Conservation (phyloP, 2,797 vertebrate genomes). For the Coranthus polyacanthus region DNA sequence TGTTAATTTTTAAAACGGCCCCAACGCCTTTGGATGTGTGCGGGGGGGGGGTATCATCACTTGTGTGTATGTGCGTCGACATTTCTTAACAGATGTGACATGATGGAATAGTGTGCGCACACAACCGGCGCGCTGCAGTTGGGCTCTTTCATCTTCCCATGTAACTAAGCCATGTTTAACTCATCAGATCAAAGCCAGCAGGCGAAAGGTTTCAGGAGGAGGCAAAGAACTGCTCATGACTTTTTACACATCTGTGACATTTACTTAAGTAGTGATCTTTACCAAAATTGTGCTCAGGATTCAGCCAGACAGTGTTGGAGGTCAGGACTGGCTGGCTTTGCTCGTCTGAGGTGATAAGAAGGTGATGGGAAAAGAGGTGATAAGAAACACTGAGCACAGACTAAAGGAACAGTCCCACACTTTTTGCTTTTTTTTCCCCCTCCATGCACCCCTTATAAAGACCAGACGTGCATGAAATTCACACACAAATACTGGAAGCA, state of each 20-base stretch:
- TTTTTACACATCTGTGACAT: background rate
- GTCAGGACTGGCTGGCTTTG: background rate
- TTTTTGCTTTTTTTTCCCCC: background rate
- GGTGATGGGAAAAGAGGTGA: background rate
- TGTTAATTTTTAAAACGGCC: slow-evolving; percentile 75
- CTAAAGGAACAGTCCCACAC: background rate
- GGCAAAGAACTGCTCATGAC: background rate
- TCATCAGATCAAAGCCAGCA: slow-evolving; percentile 39
- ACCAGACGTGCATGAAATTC: no score
- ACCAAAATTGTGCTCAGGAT: background rate
- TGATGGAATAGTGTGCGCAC: slow-evolving; percentile 47
- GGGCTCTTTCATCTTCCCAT: slow-evolving; percentile 65
- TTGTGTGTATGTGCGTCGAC: slow-evolving; percentile 19
- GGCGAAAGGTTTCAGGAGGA: slow-evolving; percentile 11
- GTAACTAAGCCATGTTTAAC: slow-evolving; percentile 51
- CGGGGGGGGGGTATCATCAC: slow-evolving; percentile 12
- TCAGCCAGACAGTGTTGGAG: background rate
- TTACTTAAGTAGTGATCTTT: background rate
- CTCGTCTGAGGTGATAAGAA: background rate
- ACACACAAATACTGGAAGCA: no score
- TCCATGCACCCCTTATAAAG: no score
- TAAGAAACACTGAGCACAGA: background rate
- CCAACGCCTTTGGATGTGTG: slow-evolving; percentile 27
- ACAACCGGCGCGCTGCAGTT: slow-evolving; percentile 23
- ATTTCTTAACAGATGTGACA: slow-evolving; percentile 63